These are phyloP conservation scores for Neodiprion lecontei DNA, from an alignment of 1,140 invertebrate species.

Conservation along the genomic window DNA sequence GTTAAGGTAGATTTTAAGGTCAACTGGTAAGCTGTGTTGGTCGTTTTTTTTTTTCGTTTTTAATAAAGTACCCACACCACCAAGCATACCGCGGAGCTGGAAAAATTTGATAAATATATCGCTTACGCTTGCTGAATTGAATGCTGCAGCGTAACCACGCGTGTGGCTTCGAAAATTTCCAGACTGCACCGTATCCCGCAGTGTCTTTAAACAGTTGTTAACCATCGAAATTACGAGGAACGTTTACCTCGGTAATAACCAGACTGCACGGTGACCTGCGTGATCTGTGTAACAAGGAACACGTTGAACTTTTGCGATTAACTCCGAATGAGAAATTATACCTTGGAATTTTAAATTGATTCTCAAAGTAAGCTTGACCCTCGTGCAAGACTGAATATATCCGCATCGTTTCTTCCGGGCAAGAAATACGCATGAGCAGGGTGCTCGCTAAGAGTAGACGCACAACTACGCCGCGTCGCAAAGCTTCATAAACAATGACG, in stretches of 20 bases:
- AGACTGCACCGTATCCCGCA: not conserved
- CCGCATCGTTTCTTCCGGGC: not conserved
- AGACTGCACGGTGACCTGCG: not conserved
- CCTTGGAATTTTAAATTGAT: not conserved
- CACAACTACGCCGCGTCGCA: slow-evolving; percentile 24
- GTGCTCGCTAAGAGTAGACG: slow-evolving; percentile 28
- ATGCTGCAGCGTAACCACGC: too few relatives aligned
- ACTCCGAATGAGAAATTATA: not conserved
- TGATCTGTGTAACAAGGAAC: not conserved
- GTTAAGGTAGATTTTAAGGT: not conserved
- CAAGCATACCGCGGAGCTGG: not conserved
- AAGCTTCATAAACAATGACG: slow-evolving; percentile 43
- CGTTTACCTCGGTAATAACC: not conserved
- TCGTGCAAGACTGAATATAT: not conserved
- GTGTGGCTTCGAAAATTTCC: not conserved
- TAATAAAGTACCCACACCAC: not conserved
- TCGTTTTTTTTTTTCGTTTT: not conserved
- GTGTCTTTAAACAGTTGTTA: not conserved
- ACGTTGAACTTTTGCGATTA: not conserved
- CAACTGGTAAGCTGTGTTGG: not conserved
- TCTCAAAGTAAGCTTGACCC: not conserved
- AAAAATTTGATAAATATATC: not conserved
- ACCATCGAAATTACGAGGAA: not conserved
- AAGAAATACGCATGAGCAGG: slow-evolving; percentile 21
- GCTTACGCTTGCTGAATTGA: not conserved